Conservation (phyloP, 2,113 vertebrate genomes). For the Hipposideros armiger region DNA sequence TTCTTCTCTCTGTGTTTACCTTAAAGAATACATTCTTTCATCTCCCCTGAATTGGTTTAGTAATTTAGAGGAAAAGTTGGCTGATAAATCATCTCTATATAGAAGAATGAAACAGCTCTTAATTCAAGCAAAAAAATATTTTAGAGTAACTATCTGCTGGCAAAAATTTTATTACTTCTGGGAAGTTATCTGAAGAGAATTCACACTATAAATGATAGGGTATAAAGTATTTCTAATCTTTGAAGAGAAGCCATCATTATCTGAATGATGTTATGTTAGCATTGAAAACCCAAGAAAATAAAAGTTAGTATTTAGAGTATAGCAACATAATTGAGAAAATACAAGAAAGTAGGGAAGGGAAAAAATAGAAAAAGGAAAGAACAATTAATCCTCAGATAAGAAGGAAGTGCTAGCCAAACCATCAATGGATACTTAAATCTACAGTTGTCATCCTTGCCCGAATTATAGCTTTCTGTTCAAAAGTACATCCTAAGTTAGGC, state of each 20-base stretch:
- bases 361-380: background rate
- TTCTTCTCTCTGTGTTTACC: conserved; percentile 69
- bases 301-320: background rate
- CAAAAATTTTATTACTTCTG: background rate
- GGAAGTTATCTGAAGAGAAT: conserved; percentile 52
- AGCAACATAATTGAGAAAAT: background rate
- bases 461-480: background rate
- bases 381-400: background rate
- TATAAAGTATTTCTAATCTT: conserved; percentile 15
- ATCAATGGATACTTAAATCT: background rate
- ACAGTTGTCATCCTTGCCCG: background rate
- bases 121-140: conserved; percentile 64
- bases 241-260: conserved; percentile 11
- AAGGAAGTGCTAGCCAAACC: background rate
- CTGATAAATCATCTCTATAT: conserved; percentile 62
- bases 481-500: background rate
- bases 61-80: conserved; percentile 69
- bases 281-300: conserved; percentile 45
- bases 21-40: conserved; percentile 76
- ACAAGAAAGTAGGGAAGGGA: background rate
- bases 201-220: background rate
- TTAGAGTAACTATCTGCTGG: conserved; percentile 1
- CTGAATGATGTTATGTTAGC: background rate
- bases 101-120: conserved; percentile 59
- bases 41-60: conserved; percentile 72